Evolutionary conservation across 1,140 invertebrate species (phyloP).

Genomic region (Ceratitis capitata): DNA sequence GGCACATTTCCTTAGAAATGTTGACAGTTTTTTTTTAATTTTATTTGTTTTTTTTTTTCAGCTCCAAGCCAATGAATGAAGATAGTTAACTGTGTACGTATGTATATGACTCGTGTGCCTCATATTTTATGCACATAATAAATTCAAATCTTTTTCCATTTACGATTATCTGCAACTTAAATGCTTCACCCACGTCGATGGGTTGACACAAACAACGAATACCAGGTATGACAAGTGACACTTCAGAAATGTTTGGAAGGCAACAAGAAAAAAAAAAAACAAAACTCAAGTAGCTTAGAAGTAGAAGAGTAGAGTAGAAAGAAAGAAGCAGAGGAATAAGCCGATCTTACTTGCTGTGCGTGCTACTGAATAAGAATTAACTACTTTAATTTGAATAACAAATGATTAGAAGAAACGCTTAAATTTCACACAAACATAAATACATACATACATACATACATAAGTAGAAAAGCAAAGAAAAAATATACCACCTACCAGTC

Average conservation of each 20-base stretch:
- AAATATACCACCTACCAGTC: not conserved
- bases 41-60: too few relatives aligned
- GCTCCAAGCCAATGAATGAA: not conserved
- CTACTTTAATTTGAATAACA: constrained; percentile 37
- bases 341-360: not conserved
- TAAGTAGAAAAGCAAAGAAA: too few relatives aligned
- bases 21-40: not conserved
- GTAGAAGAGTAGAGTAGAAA: not conserved
- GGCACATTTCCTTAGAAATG: not conserved
- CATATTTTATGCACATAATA: not conserved
- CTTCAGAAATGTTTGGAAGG: not conserved
- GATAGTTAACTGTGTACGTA: not conserved
- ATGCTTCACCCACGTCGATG: constrained; percentile 7
- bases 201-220: not conserved
- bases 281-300: too few relatives aligned
- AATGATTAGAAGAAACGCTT: constrained; percentile 33
- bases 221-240: not conserved
- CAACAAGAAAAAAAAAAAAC: not conserved
- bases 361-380: constrained; percentile 32
- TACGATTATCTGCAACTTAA: constrained; percentile 9
- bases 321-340: not conserved
- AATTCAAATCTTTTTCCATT: too few relatives aligned
- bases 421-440: not conserved
- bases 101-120: not conserved
- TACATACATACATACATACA: too few relatives aligned